These are phyloP conservation scores for Percopsis omiscomaycus DNA, from an alignment of 2,797 vertebrate species.

Conservation along the genomic window DNA sequence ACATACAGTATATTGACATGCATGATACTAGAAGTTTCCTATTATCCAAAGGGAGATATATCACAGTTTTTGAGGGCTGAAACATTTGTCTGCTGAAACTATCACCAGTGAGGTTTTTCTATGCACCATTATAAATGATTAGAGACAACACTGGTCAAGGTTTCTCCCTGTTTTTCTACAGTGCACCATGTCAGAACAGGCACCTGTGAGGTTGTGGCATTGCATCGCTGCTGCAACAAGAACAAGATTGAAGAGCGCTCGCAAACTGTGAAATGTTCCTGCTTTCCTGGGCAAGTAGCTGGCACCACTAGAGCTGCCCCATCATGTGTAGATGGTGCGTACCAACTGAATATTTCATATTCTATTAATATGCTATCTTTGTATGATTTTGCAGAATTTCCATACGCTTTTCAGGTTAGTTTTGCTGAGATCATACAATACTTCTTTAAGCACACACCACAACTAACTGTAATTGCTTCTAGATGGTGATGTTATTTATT, in stretches of 20 bases:
- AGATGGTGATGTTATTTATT: not conserved
- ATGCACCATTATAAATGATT: no score
- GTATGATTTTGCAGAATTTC: not conserved
- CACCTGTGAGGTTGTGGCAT: conserved; percentile 96
- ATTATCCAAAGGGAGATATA: no score
- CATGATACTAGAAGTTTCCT: no score
- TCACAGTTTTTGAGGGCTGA: no score
- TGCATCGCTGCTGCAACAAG: conserved; percentile 99
- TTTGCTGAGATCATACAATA: conserved; percentile 30
- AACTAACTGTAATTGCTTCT: not conserved
- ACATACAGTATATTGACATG: no score
- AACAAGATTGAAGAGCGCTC: conserved; percentile 99
- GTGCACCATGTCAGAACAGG: conserved; percentile 90
- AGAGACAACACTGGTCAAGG: no score
- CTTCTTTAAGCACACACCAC: conserved; percentile 4
- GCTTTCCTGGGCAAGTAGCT: conserved; percentile 97
- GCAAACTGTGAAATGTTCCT: conserved; percentile 98
- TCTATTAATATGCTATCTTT: not conserved
- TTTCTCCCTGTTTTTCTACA: conserved; percentile 60
- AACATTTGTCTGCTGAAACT: no score
- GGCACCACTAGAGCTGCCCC: conserved; percentile 94
- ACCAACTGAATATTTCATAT: conserved; percentile 33
- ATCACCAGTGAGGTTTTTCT: no score
- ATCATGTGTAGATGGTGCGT: conserved; percentile 94
- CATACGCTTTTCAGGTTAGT: conserved; percentile 4